These are phyloP conservation scores for Drosophila grimshawi DNA, from an alignment of 1,140 invertebrate species.

Conservation along the genomic window DNA sequence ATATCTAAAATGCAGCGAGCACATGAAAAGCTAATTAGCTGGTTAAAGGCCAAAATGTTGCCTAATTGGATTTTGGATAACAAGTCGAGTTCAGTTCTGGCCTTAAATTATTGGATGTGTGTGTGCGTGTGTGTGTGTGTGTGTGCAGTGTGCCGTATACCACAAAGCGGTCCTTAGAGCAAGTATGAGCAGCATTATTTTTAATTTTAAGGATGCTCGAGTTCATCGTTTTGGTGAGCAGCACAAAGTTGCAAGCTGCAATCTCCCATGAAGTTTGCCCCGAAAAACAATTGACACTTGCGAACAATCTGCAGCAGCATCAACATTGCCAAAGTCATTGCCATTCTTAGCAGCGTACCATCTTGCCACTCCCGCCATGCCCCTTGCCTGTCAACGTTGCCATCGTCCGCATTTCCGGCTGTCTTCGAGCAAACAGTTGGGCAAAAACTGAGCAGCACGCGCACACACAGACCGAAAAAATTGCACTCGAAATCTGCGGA, in stretches of 20 bases:
- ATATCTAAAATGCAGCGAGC: slow-evolving; percentile 20
- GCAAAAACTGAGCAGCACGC: slow-evolving; percentile 53
- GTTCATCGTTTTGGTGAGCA: neutral
- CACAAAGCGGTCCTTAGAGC: slow-evolving; percentile 27
- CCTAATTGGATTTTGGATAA: slow-evolving; percentile 38
- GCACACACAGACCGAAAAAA: slow-evolving; percentile 51
- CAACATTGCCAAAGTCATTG: slow-evolving; percentile 55
- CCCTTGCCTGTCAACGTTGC: slow-evolving; percentile 1
- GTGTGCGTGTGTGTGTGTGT: neutral
- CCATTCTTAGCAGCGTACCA: slow-evolving; percentile 46
- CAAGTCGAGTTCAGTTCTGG: slow-evolving; percentile 27
- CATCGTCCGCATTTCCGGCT: slow-evolving; percentile 68
- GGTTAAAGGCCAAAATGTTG: slow-evolving; percentile 42
- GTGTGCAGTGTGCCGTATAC: slow-evolving; percentile 1
- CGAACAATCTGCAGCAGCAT: slow-evolving; percentile 69
- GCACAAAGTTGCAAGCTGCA: slow-evolving; percentile 29
- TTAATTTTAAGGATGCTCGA: slow-evolving; percentile 36
- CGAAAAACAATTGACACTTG: slow-evolving; percentile 80
- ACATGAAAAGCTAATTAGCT: slow-evolving; percentile 49
- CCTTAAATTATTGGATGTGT: slow-evolving; percentile 2
- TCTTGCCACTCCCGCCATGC: neutral
- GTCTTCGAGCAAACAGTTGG: slow-evolving; percentile 60
- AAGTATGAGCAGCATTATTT: slow-evolving; percentile 46
- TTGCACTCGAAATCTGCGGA: slow-evolving; percentile 78
- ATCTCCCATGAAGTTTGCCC: slow-evolving; percentile 28